Evolutionary conservation across 2,797 vertebrate genomes (phyloP), one percentile per base, ranked within the genome.

Genomic region (Danionella dracula): DNA sequence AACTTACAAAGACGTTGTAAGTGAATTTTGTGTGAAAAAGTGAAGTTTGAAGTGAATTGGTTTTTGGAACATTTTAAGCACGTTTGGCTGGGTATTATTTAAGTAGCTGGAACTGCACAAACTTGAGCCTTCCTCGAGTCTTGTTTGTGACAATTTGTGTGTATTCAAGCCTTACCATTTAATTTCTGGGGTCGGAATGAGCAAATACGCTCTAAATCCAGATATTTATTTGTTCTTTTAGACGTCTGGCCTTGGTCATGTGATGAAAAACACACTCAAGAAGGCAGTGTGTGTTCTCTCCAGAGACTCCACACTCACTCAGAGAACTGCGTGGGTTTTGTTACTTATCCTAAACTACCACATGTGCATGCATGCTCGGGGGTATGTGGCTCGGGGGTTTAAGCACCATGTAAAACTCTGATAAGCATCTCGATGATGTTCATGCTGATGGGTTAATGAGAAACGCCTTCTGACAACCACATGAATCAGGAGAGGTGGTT

Each of bases 261-360:
- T 44, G 61, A 41, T 21, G 19, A 13, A n/a, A n/a, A n/a, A n/a
- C n/a, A n/a, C n/a, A n/a, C n/a, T 42, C 37, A 41, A 32, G 8
- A 46, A 34, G 13, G 29, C 11, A 1, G 45, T 9, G 31, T 19
- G 40, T 45, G 31, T 54, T 21, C 38, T 35, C 40, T 29, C 35
- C 31, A 55, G 62, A 40, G 41, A 55, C 31, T 19, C 1, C 0
- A 3, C 13, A 44, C 38, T 23, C 38, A 35, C 62, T 40, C 50
- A n/a, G n/a, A n/a, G 23, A 3, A 13, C 59, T 64, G 58, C 57
- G 35, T 44, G 72, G 49, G 27, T 32, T 46, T 21, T 63, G 41
- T 57, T 32, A 55, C 42, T 29, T 42, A 34, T 44, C 38, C 40
- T 12, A 46, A 65, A 45, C 49, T 37, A 45, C 46, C 46, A 8